phyloP scores from a whole-genome alignment of 2,888 invertebrate genomes.

The Polia nebulosa region DNA sequence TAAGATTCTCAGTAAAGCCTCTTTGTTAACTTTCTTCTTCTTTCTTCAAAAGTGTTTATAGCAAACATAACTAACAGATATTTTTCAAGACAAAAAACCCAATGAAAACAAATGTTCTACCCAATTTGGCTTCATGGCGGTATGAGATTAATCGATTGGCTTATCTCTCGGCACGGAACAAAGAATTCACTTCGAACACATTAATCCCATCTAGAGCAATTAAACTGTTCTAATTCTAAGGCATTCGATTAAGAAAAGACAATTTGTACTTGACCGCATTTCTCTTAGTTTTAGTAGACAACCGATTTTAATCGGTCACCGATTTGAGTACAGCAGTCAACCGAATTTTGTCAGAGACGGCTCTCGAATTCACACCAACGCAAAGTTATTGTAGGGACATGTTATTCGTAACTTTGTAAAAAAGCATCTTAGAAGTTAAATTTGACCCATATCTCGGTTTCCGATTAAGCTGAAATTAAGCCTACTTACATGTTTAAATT shows the following conservation, averaged over 20 bases:
- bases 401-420: too few relatives aligned
- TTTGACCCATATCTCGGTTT: too few relatives aligned
- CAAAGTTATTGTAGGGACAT: not conserved
- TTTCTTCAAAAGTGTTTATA: not conserved
- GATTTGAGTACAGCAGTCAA: conserved; percentile 25
- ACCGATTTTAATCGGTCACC: conserved; percentile 33
- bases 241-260: conserved; percentile 67
- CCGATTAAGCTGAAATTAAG: too few relatives aligned
- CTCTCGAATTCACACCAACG: not conserved
- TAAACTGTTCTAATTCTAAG: conserved; percentile 63
- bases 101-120: conserved; percentile 59
- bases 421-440: too few relatives aligned
- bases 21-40: not conserved
- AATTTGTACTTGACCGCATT: conserved; percentile 74
- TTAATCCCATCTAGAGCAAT: conserved; percentile 66
- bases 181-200: conserved; percentile 62
- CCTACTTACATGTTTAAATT: too few relatives aligned
- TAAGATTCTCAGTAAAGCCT: conserved; percentile 11
- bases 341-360: not conserved
- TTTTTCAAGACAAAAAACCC: conserved; percentile 41
- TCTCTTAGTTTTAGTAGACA: conserved; percentile 41
- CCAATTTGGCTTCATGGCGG: conserved; percentile 53
- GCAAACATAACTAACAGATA: conserved; percentile 36
- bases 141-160: conserved; percentile 59
- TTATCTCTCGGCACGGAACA: conserved; percentile 52